These are phyloP conservation scores for Syrista parreyssii DNA, from an alignment of 2,888 invertebrate species.

Conservation along the genomic window DNA sequence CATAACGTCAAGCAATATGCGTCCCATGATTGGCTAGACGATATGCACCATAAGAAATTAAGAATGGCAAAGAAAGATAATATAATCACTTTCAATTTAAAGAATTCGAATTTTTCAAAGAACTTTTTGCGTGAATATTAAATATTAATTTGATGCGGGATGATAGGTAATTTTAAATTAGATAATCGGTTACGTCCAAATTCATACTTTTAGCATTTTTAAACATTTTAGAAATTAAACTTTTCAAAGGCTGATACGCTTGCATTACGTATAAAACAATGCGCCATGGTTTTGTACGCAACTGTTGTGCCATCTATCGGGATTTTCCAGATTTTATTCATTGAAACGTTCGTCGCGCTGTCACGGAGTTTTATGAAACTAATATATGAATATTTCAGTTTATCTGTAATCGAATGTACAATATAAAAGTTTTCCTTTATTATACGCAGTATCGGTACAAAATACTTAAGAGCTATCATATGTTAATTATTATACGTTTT, in stretches of 20 bases:
- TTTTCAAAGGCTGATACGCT: too few species aligned
- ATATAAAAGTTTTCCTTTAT: not conserved
- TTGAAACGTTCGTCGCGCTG: not conserved
- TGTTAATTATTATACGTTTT: not conserved
- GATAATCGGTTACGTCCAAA: not conserved
- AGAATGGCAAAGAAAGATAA: not conserved
- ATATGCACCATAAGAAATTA: not conserved
- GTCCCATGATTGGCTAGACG: not conserved
- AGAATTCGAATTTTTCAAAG: not conserved
- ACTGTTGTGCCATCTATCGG: not conserved
- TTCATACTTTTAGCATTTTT: not conserved
- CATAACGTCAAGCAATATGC: not conserved
- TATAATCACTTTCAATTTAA: not conserved
- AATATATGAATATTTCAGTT: not conserved
- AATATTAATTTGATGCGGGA: not conserved
- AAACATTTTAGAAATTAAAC: too few species aligned
- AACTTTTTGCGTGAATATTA: not conserved
- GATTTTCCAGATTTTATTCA: not conserved
- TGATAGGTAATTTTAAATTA: not conserved
- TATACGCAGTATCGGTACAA: not conserved
- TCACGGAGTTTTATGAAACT: not conserved
- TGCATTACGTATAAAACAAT: not conserved
- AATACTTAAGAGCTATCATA: not conserved
- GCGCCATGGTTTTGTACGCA: not conserved
- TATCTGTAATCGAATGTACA: not conserved